Evolutionary conservation across 2,797 vertebrate species (phyloP), one percentile per base, ranked within the genome.

Genomic region (Urosaurus nigricauda): DNA sequence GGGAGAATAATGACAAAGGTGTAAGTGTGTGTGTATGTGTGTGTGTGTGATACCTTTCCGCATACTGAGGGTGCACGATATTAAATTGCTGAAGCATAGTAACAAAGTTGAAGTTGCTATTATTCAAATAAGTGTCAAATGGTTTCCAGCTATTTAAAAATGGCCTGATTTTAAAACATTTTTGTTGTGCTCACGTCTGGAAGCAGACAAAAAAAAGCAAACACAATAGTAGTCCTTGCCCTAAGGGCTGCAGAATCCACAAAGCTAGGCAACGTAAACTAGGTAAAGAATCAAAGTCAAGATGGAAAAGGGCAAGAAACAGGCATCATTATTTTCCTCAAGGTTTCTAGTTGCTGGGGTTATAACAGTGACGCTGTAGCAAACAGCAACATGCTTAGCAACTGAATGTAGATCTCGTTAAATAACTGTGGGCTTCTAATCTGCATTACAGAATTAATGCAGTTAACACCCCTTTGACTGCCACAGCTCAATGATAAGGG

Each of bases 111-210:
- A 47, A 78, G 74, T 81, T 74, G 37, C 16, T 75, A 19, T 83
- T 51, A 79, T 87, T 71, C 71, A 71, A 80, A 87, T 37, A n/a
- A 83, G 40, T 87, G 35, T 75, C 79, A 83, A 77, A 77, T 65
- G 58, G 29, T 53, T 88, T 77, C 80, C 24, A 21, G 58, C 32
- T n/a, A 53, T 77, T 63, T 29, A 65, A 75, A 83, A 68, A 65
- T 53, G 43, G 60, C n/a, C n/a, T 26, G 68, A 26, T 51, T 47
- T 51, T 35, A 88, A 83, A 65, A 12, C 58, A 65, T 53, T 70
- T 88, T 21, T 83, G 29, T 88, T 78, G 43, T 24, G 21, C 9
- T 70, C 32, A n/a, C 16, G 40, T 35, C n/a, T 14, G 80, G 63
- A 68, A 60, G 26, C 60, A 78, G 74, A 78, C 24, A 24, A 78